Evolutionary conservation across 2,888 invertebrate species (phyloP).

Genomic region (Morpho helenor): DNA sequence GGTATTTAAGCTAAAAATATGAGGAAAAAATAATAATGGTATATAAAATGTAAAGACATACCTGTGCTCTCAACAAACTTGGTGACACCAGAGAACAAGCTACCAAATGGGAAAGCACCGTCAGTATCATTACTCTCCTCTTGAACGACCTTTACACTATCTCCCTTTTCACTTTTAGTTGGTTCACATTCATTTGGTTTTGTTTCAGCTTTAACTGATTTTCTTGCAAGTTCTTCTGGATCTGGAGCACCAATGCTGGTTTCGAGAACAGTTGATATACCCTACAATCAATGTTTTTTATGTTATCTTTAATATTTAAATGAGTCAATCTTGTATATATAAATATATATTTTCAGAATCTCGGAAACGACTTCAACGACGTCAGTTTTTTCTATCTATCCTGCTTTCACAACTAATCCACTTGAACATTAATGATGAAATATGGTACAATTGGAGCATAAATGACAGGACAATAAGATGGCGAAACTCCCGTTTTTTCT

Average conservation of each 20-base stretch:
- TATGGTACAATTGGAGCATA: too few species aligned
- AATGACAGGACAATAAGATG: too few species aligned
- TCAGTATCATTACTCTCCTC: conserved; percentile 33
- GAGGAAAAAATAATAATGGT: too few species aligned
- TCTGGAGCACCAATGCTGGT: conserved; percentile 90
- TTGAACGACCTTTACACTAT: conserved; percentile 4
- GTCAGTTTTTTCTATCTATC: too few species aligned
- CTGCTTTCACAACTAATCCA: too few species aligned
- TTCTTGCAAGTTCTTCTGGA: conserved; percentile 86
- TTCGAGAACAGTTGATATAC: conserved; percentile 87
- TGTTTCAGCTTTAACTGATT: conserved; percentile 38
- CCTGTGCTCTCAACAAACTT: conserved; percentile 85
- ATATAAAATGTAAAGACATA: conserved; percentile 27
- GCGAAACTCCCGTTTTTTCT: too few species aligned
- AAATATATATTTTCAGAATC: too few species aligned
- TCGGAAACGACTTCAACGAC: too few species aligned
- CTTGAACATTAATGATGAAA: too few species aligned
- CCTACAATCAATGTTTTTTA: conserved; percentile 67
- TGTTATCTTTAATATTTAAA: too few species aligned
- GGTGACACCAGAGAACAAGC: conserved; percentile 83
- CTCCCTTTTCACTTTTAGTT: conserved; percentile 13
- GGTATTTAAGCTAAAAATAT: too few species aligned
- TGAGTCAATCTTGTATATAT: too few species aligned
- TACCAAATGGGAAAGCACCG: conserved; percentile 78
- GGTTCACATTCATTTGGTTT: conserved; percentile 8